Evolutionary conservation across 2,888 invertebrate species (phyloP).

Genomic region (Cataglyphis altisquamis): DNA sequence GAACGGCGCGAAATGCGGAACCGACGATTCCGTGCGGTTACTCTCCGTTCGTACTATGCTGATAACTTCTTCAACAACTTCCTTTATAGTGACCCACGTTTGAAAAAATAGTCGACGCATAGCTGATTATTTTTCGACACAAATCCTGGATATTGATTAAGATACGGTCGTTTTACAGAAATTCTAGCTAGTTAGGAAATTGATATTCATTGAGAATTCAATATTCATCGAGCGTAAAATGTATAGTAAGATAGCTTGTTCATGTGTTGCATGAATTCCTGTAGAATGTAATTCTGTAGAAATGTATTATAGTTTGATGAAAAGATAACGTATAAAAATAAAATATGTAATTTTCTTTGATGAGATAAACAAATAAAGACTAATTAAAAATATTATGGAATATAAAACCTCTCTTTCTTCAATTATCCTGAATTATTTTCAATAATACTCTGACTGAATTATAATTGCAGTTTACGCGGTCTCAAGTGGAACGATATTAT

Average conservation of each 20-base stretch:
- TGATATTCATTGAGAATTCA: constrained; percentile 16
- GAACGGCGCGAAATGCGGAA: constrained; percentile 47
- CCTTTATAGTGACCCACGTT: neutral
- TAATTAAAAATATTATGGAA: neutral
- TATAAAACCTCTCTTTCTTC: neutral
- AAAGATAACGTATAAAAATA: neutral
- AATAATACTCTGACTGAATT: constrained; percentile 25
- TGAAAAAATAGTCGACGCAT: neutral
- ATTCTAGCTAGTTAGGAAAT: neutral
- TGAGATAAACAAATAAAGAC: neutral
- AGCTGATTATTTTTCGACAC: neutral
- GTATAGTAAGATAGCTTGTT: neutral
- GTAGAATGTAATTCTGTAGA: neutral
- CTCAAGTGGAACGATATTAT: constrained; percentile 62
- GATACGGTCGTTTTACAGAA: neutral
- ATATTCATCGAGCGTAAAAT: neutral
- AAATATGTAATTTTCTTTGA: neutral
- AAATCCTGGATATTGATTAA: neutral
- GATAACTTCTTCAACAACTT: constrained; percentile 21
- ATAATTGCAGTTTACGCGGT: constrained; percentile 29
- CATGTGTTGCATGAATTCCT: neutral
- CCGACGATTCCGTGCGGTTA: constrained; percentile 7
- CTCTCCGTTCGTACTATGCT: constrained; percentile 1
- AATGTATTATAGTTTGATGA: constrained; percentile 16
- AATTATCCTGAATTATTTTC: constrained; percentile 18